Evolutionary conservation across 2,797 vertebrate genomes (phyloP), one percentile per base, ranked within the genome.

Genomic region (Coregonus ussuriensis): DNA sequence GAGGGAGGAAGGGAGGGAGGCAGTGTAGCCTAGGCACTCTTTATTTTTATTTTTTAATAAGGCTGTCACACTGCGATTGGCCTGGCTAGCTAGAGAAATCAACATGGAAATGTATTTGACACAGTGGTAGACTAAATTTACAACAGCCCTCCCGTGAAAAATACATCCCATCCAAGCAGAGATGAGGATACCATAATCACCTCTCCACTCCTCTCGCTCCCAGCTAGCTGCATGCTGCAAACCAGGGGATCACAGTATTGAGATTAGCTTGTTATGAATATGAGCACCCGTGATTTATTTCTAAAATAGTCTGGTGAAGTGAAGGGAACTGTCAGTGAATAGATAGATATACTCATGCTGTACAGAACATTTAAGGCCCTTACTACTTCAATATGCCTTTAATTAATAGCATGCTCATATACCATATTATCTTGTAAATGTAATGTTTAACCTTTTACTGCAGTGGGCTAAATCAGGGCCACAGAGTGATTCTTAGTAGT

Each of bases 61-160:
- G 85, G 73, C 76, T 68, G 52, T 86, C 88, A 85, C 82, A 86
- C 86, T 85, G 81, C 87, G 77, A 83, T 25, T 63, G 21, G 81
- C 84, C 75, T 78, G 86, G 79, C 69, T 65, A 9, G 21, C 59
- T 4, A 25, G 11, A 29, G 85, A 83, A 84, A 86, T 81, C 83
- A 83, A 77, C 72, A 78, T 74, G 76, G 83, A 83, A 85, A 89
- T 68, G 74, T 82, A 86, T 91, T 89, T 88, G 87, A 79, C 82
- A 84, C 83, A 85, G 86, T 65, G 78, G 85, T 88, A 53, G 85
- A 87, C 59, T 77, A 83, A 75, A 85, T 87, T 84, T 76, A 83
- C 77, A 78, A 84, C 78, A 82, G 56, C 54, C 25, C 71, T 77
- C 77, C 70, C 67, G 71, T 81, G 77, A 78, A 78, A 21, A 35